These are phyloP conservation scores for Nautilus pompilius DNA, from an alignment of 1,140 invertebrate genomes.

Conservation along the genomic window DNA sequence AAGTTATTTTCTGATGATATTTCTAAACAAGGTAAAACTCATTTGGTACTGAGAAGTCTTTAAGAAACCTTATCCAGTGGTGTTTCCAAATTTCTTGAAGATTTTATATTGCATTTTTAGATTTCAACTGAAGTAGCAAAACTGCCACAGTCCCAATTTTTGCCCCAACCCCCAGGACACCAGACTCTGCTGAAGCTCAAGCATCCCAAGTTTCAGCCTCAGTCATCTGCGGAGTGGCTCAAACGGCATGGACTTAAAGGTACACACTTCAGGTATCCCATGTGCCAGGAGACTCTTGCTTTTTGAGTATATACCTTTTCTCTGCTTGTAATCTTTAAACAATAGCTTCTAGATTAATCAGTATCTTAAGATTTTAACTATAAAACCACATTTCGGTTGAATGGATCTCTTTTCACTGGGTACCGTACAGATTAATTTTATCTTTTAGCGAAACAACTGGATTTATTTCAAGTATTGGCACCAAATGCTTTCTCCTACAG, in stretches of 20 bases:
- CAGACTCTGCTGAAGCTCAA: constrained; percentile 50
- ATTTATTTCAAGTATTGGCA: constrained; percentile 54
- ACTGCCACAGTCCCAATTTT: constrained; percentile 50
- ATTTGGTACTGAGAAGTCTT: too few species aligned
- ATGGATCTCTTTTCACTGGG: too few species aligned
- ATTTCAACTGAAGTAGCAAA: constrained; percentile 51
- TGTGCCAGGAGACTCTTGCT: too few species aligned
- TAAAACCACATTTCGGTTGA: not conserved
- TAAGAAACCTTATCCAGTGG: too few species aligned
- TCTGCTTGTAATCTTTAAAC: too few species aligned
- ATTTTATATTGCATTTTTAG: constrained; percentile 23
- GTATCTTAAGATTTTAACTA: not conserved
- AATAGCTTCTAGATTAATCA: too few species aligned
- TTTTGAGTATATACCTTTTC: too few species aligned
- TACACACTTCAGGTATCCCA: constrained; percentile 13
- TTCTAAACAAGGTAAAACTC: too few species aligned
- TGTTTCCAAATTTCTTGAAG: too few species aligned
- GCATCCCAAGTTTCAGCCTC: constrained; percentile 47
- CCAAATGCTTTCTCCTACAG: constrained; percentile 54
- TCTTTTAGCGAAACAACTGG: constrained; percentile 48
- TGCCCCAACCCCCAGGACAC: constrained; percentile 55
- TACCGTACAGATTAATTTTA: too few species aligned
- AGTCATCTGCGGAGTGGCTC: constrained; percentile 51
- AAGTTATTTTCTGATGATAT: too few species aligned
- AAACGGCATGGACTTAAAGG: constrained; percentile 53